A percentile compares a stretch with the other conserved stretches of the same genome.
These are phyloP conservation scores for Amblyraja radiata DNA, from an alignment of 2,797 vertebrate species.

Conservation along the genomic window DNA sequence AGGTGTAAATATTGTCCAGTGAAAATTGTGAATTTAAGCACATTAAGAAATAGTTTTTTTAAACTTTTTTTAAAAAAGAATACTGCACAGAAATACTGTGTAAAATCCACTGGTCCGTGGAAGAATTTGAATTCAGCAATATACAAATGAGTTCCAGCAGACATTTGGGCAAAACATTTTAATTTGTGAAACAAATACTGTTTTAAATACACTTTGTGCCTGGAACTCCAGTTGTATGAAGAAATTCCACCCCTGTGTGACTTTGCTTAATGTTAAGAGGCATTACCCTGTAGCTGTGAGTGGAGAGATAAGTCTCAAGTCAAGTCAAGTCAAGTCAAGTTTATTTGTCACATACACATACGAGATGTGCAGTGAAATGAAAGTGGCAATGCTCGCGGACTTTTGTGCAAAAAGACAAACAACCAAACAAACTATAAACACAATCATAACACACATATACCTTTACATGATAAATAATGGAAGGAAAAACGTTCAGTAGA, in stretches of 20 bases:
- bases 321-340: no score
- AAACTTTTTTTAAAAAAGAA: background rate
- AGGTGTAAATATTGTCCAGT: background rate
- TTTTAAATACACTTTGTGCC: background rate
- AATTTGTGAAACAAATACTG: background rate
- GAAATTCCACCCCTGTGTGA: background rate
- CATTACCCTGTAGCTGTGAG: background rate
- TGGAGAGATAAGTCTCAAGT: constrained; percentile 1
- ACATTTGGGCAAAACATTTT: background rate
- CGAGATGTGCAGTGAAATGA: no score
- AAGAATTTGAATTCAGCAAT: background rate
- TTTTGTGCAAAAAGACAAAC: no score
- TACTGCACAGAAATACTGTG: background rate
- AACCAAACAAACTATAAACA: no score
- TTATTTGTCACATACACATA: no score
- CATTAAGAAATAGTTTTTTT: background rate
- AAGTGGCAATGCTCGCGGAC: no score
- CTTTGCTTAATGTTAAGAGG: background rate
- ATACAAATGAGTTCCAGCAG: background rate
- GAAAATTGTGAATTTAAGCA: background rate
- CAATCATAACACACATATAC: no score
- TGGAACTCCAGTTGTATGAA: background rate
- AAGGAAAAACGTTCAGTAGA: no score
- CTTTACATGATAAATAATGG: no score
- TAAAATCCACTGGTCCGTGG: background rate